Conservation (phyloP, 2,888 invertebrate genomes). For the Encarsia formosa region DNA sequence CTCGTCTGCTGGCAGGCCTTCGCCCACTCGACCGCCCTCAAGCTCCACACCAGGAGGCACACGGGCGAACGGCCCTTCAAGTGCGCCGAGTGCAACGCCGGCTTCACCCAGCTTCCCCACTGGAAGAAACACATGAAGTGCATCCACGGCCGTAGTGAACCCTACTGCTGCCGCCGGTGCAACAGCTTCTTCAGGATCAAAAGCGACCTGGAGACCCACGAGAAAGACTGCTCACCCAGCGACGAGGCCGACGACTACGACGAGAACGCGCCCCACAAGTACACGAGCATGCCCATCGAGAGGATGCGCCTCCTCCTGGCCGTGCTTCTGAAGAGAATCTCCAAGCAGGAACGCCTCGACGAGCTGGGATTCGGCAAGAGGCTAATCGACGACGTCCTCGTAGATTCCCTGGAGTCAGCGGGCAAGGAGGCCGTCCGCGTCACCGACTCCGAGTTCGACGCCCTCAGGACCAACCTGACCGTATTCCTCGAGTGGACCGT, state of each 20-base stretch:
- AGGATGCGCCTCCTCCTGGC: slow-evolving; percentile 77
- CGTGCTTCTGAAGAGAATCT: slow-evolving; percentile 76
- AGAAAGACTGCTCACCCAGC: slow-evolving; percentile 42
- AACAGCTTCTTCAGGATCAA: slow-evolving; percentile 73
- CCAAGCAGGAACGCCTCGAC: slow-evolving; percentile 71
- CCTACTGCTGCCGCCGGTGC: slow-evolving; percentile 74
- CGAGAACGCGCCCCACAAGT: slow-evolving; percentile 12
- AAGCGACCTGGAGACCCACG: slow-evolving; percentile 66
- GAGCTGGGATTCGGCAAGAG: slow-evolving; percentile 72
- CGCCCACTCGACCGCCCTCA: slow-evolving; percentile 79
- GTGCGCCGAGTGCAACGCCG: slow-evolving; percentile 61
- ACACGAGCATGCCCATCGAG: slow-evolving; percentile 61
- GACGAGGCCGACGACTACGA: slow-evolving; percentile 29
- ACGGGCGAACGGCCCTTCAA: slow-evolving; percentile 83
- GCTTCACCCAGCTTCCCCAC: slow-evolving; percentile 79
- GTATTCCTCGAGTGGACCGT: slow-evolving; percentile 78
- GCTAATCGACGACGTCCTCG: slow-evolving; percentile 76
- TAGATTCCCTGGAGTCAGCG: slow-evolving; percentile 73
- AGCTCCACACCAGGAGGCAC: slow-evolving; percentile 76
- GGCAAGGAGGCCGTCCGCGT: slow-evolving; percentile 65
- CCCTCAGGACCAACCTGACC: slow-evolving; percentile 71
- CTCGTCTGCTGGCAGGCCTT: slow-evolving; percentile 76
- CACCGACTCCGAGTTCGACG: slow-evolving; percentile 58
- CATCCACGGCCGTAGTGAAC: slow-evolving; percentile 74
- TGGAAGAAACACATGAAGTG: slow-evolving; percentile 85